Conservation (phyloP, 2,888 invertebrate species). For the Hetaerina titia region DNA sequence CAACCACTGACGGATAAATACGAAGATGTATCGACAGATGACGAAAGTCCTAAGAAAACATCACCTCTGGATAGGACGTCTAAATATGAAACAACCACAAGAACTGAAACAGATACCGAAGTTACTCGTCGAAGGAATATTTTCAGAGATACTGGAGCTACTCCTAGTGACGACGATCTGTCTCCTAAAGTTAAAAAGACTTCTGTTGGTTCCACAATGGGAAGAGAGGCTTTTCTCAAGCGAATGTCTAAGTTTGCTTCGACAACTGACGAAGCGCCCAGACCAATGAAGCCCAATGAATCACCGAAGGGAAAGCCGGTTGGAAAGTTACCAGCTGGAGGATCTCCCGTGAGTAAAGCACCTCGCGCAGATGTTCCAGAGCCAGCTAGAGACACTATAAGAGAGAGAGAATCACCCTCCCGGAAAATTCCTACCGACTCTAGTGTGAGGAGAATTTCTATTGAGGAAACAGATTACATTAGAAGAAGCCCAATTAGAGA, state of each 20-base stretch:
- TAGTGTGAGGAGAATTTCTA: neutral
- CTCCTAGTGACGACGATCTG: slow-evolving; percentile 31
- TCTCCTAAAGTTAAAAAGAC: slow-evolving; percentile 50
- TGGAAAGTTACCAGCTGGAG: neutral
- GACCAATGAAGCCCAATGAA: neutral
- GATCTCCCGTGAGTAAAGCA: neutral
- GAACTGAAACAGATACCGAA: slow-evolving; percentile 32
- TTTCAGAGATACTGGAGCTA: slow-evolving; percentile 9
- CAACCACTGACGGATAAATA: neutral
- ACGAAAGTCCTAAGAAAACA: slow-evolving; percentile 60
- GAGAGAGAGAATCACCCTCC: slow-evolving; percentile 6
- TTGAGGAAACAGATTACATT: neutral
- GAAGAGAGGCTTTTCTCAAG: slow-evolving; percentile 59
- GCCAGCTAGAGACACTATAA: neutral
- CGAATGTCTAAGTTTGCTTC: slow-evolving; percentile 52
- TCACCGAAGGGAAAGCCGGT: neutral
- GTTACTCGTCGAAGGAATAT: slow-evolving; percentile 25
- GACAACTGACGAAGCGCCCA: neutral
- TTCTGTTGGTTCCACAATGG: slow-evolving; percentile 41
- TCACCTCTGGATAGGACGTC: neutral
- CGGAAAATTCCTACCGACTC: neutral
- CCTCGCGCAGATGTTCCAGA: neutral
- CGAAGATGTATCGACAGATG: slow-evolving; percentile 24
- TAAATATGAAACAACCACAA: neutral
- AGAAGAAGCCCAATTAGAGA: slow-evolving; percentile 46